These are phyloP conservation scores for Palythoa caribaeorum DNA, from an alignment of 92 coral and sea anemone species.

Conservation along the genomic window DNA sequence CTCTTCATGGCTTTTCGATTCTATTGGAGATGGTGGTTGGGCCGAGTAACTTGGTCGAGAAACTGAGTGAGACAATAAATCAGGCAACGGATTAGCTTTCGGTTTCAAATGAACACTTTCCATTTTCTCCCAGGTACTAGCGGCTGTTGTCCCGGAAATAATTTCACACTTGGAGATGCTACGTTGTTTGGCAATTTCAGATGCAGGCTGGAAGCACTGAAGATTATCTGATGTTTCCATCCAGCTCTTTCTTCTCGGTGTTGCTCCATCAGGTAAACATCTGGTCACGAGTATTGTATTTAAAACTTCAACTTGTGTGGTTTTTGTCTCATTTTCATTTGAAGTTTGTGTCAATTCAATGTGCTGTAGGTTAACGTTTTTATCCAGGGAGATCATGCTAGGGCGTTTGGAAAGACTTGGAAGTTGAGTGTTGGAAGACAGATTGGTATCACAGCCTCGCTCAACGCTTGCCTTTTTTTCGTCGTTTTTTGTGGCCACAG, in stretches of 20 bases:
- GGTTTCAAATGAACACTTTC: constrained; percentile 39
- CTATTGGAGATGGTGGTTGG: not conserved
- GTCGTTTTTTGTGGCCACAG: not conserved
- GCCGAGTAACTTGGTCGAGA: constrained; percentile 1
- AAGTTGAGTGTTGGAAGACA: constrained; percentile 39
- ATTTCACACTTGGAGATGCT: constrained; percentile 53
- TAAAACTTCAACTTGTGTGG: not conserved
- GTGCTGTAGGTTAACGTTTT: not conserved
- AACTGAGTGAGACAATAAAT: constrained; percentile 67
- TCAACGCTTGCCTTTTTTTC: not conserved
- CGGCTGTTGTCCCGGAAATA: constrained; percentile 54
- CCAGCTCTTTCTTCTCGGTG: not conserved
- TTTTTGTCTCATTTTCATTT: not conserved
- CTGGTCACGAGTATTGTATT: not conserved
- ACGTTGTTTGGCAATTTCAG: constrained; percentile 1
- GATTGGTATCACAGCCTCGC: not conserved
- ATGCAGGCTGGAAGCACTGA: not conserved
- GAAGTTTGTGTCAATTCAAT: not conserved
- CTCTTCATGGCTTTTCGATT: not conserved
- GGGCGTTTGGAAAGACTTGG: constrained; percentile 49
- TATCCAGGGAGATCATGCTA: constrained; percentile 38
- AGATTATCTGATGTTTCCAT: not conserved
- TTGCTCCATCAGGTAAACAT: not conserved
- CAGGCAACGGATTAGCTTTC: constrained; percentile 63
- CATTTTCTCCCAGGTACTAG: constrained; percentile 11